Base-by-base conservation (phyloP, 1,140 invertebrate genomes). In the Trachymyrmex septentrionalis region DNA sequence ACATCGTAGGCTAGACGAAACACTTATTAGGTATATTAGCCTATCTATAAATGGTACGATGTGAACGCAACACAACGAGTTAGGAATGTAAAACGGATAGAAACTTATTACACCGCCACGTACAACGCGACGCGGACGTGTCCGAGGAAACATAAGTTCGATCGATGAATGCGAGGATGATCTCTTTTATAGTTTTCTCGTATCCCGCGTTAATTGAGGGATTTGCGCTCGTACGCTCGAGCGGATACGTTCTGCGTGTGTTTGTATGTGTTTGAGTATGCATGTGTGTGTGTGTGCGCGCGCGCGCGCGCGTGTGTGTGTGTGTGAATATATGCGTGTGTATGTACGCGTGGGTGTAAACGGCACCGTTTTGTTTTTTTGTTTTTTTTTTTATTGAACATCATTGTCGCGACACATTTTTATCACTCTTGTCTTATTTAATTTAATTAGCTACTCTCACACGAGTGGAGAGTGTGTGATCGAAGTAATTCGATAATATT, bases 1-100 rank as follows among this genome's bases (percentile, higher is more conserved):
- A 94, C 93, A 94, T 93, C 89, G 85, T 93, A 93, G 91, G 90
- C 93, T 94, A 94, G 92, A 93, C 92, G 92, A 93, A 93, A 94
- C 93, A 93, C 92, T 93, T 93, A 93, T 86, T 91, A 91, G 69
- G 92, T 93, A 91, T 91, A 92, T 92, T 93, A 93, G 88, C 93
- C 93, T 92, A 93, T 90, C 88, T 93, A 92, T 89, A 92, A 91
- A 86, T 88, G 87, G 87, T 91, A 91, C 80, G 90, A 80, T 88
- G 85, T 84, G 82, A 86, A 84, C 75, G 88, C 34, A 90, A 89
- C 88, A 86, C 80, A 87, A 85, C 88, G 38, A 64, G 69, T 89
- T 69, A 72, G 88, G 80, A 75, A 85, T 85, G 88, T 89, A 85
- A 89, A 90, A 89, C 75, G 71, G 86, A 84, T 64, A 76, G 88